Evolutionary conservation across 1,140 invertebrate genomes (phyloP).

Genomic region (Plectrocnemia conspersa): DNA sequence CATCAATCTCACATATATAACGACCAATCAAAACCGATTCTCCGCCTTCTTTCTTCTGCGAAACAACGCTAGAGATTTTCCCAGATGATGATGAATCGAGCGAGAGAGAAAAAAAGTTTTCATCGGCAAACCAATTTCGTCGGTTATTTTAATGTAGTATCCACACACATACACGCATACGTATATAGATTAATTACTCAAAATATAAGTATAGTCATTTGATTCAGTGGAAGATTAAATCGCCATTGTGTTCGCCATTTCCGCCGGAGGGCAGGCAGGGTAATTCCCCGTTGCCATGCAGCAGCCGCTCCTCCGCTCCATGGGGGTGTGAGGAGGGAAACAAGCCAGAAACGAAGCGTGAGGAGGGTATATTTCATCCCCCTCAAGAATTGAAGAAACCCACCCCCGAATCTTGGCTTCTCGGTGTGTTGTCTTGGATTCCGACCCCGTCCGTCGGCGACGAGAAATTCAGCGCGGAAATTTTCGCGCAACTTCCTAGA

Average conservation of each 20-base stretch:
- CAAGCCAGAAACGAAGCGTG: conserved; percentile 11
- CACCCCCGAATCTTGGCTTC: conserved; percentile 30
- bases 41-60: too few relatives aligned
- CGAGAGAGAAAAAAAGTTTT: too few relatives aligned
- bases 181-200: conserved; percentile 12
- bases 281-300: conserved; percentile 29
- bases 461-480: not conserved
- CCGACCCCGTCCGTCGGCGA: conserved; percentile 13
- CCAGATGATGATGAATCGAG: too few relatives aligned
- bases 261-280: conserved; percentile 22
- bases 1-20: too few relatives aligned
- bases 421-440: conserved; percentile 30
- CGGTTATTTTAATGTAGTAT: too few relatives aligned
- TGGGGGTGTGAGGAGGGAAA: conserved; percentile 9
- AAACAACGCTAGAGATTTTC: too few relatives aligned
- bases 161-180: too few relatives aligned
- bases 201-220: conserved; percentile 17
- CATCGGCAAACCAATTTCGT: too few relatives aligned
- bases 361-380: conserved; percentile 5
- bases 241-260: conserved; percentile 33
- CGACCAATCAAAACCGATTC: too few relatives aligned
- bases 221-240: conserved; percentile 33
- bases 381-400: conserved; percentile 1
- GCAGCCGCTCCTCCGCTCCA: too few relatives aligned
- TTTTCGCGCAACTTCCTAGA: not conserved